Conservation (phyloP, 1,140 invertebrate genomes). For the Bombus huntii region DNA sequence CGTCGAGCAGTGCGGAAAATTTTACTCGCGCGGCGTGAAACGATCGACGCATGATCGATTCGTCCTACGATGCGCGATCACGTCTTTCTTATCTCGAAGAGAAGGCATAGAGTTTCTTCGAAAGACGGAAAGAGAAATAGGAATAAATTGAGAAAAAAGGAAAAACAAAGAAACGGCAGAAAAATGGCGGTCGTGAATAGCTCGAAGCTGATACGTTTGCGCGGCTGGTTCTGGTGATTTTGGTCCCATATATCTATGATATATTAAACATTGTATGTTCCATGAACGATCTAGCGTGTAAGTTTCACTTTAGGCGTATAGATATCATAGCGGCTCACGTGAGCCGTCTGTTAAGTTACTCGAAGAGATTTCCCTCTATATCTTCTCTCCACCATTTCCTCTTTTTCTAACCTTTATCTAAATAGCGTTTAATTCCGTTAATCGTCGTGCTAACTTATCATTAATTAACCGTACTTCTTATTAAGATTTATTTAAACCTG, state of each 20-base stretch:
- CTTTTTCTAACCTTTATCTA: not conserved
- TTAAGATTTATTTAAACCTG: conserved; percentile 45
- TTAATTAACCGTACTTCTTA: not conserved
- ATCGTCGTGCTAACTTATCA: conserved; percentile 1
- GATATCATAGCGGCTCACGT: conserved; percentile 71
- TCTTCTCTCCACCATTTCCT: not conserved
- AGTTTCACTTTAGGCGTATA: conserved; percentile 56
- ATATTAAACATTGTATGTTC: conserved; percentile 95
- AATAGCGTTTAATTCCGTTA: not conserved
- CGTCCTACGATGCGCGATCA: conserved; percentile 21
- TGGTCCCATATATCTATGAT: conserved; percentile 98
- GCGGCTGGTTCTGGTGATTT: conserved; percentile 87
- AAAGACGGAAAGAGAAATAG: not conserved
- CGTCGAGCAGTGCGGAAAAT: conserved; percentile 33
- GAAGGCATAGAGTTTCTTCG: not conserved
- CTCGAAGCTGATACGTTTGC: conserved; percentile 54
- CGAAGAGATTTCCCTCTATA: conserved; percentile 53
- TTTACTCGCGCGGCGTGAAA: conserved; percentile 23
- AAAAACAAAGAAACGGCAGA: not conserved
- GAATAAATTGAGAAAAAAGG: not conserved
- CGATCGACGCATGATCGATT: conserved; percentile 35
- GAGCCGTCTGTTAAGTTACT: conserved; percentile 70
- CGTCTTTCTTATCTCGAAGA: not conserved
- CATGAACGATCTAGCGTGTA: conserved; percentile 88
- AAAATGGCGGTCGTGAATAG: conserved; percentile 56